phyloP scores from a whole-genome alignment of 2,113 vertebrate genomes.

The Brachyistius frenatus region DNA sequence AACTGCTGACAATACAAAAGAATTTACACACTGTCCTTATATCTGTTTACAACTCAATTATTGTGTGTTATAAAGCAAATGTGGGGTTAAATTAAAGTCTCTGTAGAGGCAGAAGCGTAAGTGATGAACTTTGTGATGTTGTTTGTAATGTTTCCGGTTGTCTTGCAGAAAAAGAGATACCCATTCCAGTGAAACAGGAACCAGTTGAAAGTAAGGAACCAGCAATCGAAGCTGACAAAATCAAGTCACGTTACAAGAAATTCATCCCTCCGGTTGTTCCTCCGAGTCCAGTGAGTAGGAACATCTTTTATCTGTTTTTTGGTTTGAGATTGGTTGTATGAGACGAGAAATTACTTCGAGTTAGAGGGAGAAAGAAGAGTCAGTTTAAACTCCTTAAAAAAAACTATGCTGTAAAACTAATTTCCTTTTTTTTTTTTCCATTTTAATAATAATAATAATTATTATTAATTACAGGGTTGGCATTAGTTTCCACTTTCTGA shows the following conservation, averaged over 20 bases:
- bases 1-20: not conserved
- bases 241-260: constrained; percentile 90
- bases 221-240: constrained; percentile 85
- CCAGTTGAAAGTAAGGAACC: constrained; percentile 86
- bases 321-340: not conserved
- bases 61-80: no score
- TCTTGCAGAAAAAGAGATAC: constrained; percentile 87
- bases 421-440: no score
- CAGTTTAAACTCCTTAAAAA: no score
- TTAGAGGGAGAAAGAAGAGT: no score
- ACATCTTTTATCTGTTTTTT: not conserved
- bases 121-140: not conserved
- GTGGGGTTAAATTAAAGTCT: no score
- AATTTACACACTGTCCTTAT: no score
- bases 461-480: no score
- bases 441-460: no score
- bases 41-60: no score
- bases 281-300: constrained; percentile 83
- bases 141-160: constrained; percentile 5
- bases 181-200: constrained; percentile 85
- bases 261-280: constrained; percentile 71
- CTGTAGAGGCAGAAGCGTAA: not conserved
- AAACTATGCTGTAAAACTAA: no score
- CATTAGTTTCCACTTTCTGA: no score
- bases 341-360: not conserved